These are phyloP conservation scores for Zootermopsis nevadensis DNA, from an alignment of 2,888 invertebrate species.

Conservation along the genomic window DNA sequence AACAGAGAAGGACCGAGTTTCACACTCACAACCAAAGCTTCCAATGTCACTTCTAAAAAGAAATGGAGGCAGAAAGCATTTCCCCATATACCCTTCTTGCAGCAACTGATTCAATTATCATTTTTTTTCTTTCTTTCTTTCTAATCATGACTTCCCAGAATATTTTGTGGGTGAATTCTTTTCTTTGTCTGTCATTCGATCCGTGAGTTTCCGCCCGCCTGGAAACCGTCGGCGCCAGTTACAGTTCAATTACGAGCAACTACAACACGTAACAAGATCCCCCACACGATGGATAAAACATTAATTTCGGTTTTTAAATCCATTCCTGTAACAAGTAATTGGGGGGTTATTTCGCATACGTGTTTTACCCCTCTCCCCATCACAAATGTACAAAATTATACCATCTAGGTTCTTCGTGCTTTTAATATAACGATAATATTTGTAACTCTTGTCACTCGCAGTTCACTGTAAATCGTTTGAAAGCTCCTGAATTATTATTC, in stretches of 20 bases:
- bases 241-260: background rate
- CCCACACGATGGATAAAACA: background rate
- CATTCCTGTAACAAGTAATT: background rate
- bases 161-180: background rate
- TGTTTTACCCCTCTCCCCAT: background rate
- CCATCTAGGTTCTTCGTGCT: no score
- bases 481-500: no score
- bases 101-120: background rate
- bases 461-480: no score
- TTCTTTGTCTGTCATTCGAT: background rate
- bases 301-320: background rate
- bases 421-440: no score
- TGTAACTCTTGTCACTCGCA: no score
- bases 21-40: no score
- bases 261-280: background rate
- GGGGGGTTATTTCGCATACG: background rate
- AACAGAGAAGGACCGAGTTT: no score
- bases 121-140: no score
- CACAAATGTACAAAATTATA: no score
- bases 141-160: background rate
- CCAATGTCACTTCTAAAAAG: no score
- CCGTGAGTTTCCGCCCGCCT: background rate
- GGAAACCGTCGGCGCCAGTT: background rate
- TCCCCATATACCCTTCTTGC: no score
- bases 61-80: no score